Percentiles rank a stretch among this genome's conserved stretches.
Conservation (phyloP, 2,797 vertebrate genomes). For the Pseudomugil tenellus region DNA sequence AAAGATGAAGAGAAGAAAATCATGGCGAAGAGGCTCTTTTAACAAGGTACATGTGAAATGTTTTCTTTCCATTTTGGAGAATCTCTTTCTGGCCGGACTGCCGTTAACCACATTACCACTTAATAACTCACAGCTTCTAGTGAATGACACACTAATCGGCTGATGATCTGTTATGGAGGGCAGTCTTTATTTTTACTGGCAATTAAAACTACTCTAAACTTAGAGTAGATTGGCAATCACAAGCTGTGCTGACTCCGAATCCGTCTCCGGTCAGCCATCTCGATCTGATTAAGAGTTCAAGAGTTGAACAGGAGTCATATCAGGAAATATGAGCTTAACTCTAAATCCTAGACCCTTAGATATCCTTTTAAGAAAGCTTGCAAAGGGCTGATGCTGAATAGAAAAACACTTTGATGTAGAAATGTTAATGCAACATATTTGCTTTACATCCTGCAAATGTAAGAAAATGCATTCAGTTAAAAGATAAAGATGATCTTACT, state of each 20-base stretch:
- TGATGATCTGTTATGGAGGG: constrained; percentile 30
- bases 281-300: constrained; percentile 45
- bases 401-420: constrained; percentile 32
- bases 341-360: constrained; percentile 34
- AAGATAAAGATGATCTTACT: neutral
- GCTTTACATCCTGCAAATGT: constrained; percentile 14
- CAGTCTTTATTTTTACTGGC: constrained; percentile 41
- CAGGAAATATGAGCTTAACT: constrained; percentile 52
- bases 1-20: constrained; percentile 12
- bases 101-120: constrained; percentile 63
- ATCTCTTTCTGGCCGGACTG: constrained; percentile 42
- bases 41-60: constrained; percentile 27
- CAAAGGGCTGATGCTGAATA: constrained; percentile 23
- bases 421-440: constrained; percentile 15
- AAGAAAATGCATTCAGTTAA: neutral
- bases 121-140: constrained; percentile 61
- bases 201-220: constrained; percentile 40
- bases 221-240: constrained; percentile 36
- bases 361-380: constrained; percentile 20
- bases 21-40: neutral
- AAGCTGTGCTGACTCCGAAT: constrained; percentile 12
- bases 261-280: constrained; percentile 32
- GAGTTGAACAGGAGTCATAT: constrained; percentile 13
- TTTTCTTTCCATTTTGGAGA: constrained; percentile 17
- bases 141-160: constrained; percentile 60